Evolutionary conservation across 2,113 vertebrate genomes (phyloP).

Genomic region (Bos indicus): DNA sequence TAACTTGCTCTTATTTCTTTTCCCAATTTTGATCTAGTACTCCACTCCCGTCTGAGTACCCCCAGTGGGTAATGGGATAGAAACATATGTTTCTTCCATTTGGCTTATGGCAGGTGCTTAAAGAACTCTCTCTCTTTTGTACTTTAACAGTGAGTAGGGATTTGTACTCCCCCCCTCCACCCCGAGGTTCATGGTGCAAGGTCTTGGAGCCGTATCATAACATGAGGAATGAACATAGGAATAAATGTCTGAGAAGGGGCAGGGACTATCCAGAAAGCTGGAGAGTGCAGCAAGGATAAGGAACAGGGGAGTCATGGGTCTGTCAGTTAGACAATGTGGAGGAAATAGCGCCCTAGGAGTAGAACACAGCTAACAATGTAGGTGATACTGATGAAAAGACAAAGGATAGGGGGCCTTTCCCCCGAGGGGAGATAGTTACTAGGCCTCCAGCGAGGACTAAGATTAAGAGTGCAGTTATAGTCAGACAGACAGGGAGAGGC

Average conservation of each 20-base stretch:
- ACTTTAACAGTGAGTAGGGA: background rate
- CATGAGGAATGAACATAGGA: background rate
- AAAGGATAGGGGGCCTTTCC: too few relatives aligned
- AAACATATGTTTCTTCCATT: background rate
- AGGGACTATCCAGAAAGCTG: background rate
- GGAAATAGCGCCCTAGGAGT: background rate
- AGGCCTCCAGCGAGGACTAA: background rate
- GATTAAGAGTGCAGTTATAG: background rate
- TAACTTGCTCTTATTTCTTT: background rate
- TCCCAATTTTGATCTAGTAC: background rate
- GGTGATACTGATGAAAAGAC: rapidly evolving
- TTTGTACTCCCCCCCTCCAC: rapidly evolving
- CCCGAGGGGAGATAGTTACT: background rate
- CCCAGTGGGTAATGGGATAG: background rate
- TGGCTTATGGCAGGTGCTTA: background rate
- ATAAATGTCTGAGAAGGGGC: background rate
- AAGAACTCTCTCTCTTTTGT: background rate
- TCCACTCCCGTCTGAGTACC: background rate
- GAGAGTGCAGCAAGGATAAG: background rate
- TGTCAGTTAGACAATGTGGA: background rate
- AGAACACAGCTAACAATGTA: background rate
- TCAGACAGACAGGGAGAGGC: background rate
- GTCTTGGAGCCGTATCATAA: background rate
- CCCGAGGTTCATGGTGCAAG: background rate
- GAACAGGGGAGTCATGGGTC: background rate